Conservation (phyloP, 1,140 invertebrate genomes). For the Platorchestia sp. region DNA sequence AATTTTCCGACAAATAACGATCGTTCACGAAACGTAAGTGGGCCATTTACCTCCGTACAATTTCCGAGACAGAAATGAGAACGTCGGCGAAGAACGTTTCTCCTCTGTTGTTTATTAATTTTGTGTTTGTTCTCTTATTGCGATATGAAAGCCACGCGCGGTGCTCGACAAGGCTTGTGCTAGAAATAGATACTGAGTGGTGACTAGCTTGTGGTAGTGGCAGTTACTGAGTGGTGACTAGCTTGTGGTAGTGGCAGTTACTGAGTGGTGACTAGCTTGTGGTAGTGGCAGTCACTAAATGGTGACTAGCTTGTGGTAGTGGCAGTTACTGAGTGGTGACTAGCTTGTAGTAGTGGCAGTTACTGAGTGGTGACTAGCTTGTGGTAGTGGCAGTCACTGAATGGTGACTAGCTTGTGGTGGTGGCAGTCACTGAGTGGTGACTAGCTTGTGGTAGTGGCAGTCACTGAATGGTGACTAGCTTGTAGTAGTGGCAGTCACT, state of each 20-base stretch:
- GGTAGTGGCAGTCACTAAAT: background rate
- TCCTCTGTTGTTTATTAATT: background rate
- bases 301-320: background rate
- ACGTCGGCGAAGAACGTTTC: background rate
- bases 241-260: too few relatives aligned
- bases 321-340: background rate
- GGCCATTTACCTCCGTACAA: background rate
- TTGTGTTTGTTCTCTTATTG: background rate
- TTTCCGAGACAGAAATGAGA: background rate
- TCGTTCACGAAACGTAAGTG: background rate
- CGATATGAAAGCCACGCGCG: background rate
- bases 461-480: too few relatives aligned
- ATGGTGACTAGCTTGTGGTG: too few relatives aligned
- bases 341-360: background rate
- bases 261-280: too few relatives aligned
- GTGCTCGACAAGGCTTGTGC: background rate
- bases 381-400: background rate
- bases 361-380: background rate
- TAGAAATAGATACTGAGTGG: background rate
- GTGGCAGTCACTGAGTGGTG: too few relatives aligned
- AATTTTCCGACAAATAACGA: background rate
- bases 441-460: too few relatives aligned
- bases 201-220: background rate
- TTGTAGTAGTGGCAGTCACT: too few relatives aligned
- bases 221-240: background rate